Percentiles rank a stretch among this genome's conserved stretches.
Conservation (phyloP, 2,888 invertebrate species). For the Syritta pipiens region DNA sequence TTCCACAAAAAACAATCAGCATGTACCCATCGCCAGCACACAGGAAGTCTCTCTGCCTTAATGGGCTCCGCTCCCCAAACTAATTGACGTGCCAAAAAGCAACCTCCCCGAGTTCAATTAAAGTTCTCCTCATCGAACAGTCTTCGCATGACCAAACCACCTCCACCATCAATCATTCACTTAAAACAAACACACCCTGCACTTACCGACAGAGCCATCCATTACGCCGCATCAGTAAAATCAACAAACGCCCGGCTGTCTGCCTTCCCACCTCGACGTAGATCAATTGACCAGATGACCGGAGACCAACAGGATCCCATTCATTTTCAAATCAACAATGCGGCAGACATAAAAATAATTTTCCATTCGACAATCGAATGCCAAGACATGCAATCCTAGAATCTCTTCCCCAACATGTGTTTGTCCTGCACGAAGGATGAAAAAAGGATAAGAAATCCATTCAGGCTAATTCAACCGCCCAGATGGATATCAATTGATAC, state of each 20-base stretch:
- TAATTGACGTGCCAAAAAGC: too few relatives aligned
- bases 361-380: slow-evolving; percentile 49
- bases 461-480: slow-evolving; percentile 62
- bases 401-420: slow-evolving; percentile 45
- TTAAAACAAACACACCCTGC: slow-evolving; percentile 42
- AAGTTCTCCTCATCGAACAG: too few relatives aligned
- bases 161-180: slow-evolving; percentile 46
- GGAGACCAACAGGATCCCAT: slow-evolving; percentile 39
- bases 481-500: slow-evolving; percentile 65
- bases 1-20: too few relatives aligned
- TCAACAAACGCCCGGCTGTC: slow-evolving; percentile 57
- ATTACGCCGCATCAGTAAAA: slow-evolving; percentile 44
- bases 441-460: slow-evolving; percentile 38
- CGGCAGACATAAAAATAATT: slow-evolving; percentile 31
- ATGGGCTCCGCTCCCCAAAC: too few relatives aligned
- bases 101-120: too few relatives aligned
- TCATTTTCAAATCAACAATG: slow-evolving; percentile 55
- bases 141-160: slow-evolving; percentile 13
- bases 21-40: too few relatives aligned
- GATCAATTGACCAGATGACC: slow-evolving; percentile 68
- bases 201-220: slow-evolving; percentile 35
- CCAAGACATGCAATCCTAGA: slow-evolving; percentile 55
- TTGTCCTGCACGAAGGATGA: slow-evolving; percentile 24
- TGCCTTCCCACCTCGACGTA: neutral
- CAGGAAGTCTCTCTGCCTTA: too few relatives aligned